A percentile compares a stretch with the other conserved stretches of the same genome.
phyloP scores from a whole-genome alignment of 2,888 invertebrate genomes.

The Drosophila mulleri region DNA sequence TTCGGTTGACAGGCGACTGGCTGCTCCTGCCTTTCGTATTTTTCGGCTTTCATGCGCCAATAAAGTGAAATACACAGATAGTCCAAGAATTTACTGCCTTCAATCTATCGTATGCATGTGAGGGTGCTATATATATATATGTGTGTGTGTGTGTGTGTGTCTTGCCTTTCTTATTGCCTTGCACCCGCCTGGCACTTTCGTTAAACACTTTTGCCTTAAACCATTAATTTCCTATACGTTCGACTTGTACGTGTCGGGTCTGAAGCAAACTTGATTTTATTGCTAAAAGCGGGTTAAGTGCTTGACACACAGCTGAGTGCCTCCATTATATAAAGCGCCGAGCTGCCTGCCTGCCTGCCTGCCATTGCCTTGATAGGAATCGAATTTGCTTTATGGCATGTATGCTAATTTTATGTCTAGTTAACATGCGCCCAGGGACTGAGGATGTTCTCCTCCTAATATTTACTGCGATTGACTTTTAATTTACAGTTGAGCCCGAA shows the following conservation, averaged over 20 bases:
- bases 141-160: conserved; percentile 22
- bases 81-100: conserved; percentile 74
- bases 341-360: conserved; percentile 11
- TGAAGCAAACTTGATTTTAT: conserved; percentile 81
- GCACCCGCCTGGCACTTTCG: conserved; percentile 61
- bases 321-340: conserved; percentile 50
- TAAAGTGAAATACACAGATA: conserved; percentile 76
- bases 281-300: conserved; percentile 83
- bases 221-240: conserved; percentile 82
- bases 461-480: conserved; percentile 63
- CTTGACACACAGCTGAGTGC: conserved; percentile 72
- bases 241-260: conserved; percentile 64
- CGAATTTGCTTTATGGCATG: conserved; percentile 83
- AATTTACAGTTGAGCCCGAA: conserved; percentile 59
- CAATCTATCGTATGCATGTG: conserved; percentile 49
- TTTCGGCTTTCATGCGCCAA: conserved; percentile 73
- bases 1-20: conserved; percentile 36
- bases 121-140: conserved; percentile 19
- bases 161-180: conserved; percentile 34
- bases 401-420: conserved; percentile 78
- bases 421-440: conserved; percentile 41
- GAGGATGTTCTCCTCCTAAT: conserved; percentile 12
- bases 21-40: conserved; percentile 45
- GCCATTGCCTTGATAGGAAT: conserved; percentile 71
- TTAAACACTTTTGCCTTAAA: conserved; percentile 83